These are phyloP conservation scores for Sesamia nonagrioides DNA, from an alignment of 1,140 invertebrate species.

Conservation along the genomic window DNA sequence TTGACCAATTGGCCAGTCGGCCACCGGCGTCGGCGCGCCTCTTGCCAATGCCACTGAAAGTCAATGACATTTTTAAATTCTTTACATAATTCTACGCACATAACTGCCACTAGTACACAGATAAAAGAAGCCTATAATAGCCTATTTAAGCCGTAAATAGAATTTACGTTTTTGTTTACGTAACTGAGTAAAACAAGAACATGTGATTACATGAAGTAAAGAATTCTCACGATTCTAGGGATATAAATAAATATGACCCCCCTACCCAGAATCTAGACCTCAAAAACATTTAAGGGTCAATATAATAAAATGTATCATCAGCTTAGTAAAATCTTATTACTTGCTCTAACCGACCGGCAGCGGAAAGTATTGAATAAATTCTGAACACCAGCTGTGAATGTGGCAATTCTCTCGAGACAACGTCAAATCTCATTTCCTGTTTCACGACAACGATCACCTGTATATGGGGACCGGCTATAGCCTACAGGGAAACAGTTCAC, in stretches of 20 bases:
- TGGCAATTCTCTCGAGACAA: slow-evolving; percentile 20
- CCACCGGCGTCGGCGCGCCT: slow-evolving; percentile 51
- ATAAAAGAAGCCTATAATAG: slow-evolving; percentile 14
- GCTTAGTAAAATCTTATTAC: slow-evolving; percentile 13
- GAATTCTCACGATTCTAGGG: too few species aligned
- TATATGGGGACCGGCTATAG: background rate
- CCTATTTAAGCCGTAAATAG: background rate
- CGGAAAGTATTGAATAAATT: slow-evolving; percentile 22
- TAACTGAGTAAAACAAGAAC: background rate
- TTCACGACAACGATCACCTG: slow-evolving; percentile 14
- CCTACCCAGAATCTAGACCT: background rate
- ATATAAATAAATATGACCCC: background rate
- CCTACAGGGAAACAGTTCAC: background rate
- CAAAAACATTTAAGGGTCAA: slow-evolving; percentile 1
- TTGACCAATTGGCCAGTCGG: slow-evolving; percentile 68
- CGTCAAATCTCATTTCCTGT: slow-evolving; percentile 27
- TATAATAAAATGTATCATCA: slow-evolving; percentile 21
- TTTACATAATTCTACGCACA: slow-evolving; percentile 64
- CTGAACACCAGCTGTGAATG: slow-evolving; percentile 30
- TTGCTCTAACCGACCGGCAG: background rate
- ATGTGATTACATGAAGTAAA: too few species aligned
- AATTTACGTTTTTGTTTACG: background rate
- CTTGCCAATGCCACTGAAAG: slow-evolving; percentile 61
- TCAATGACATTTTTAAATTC: slow-evolving; percentile 66
- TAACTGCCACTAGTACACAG: background rate